Evolutionary conservation across 2,888 invertebrate genomes (phyloP), one percentile per base, ranked within the genome.

Genomic region (Orthonevra nobilis): DNA sequence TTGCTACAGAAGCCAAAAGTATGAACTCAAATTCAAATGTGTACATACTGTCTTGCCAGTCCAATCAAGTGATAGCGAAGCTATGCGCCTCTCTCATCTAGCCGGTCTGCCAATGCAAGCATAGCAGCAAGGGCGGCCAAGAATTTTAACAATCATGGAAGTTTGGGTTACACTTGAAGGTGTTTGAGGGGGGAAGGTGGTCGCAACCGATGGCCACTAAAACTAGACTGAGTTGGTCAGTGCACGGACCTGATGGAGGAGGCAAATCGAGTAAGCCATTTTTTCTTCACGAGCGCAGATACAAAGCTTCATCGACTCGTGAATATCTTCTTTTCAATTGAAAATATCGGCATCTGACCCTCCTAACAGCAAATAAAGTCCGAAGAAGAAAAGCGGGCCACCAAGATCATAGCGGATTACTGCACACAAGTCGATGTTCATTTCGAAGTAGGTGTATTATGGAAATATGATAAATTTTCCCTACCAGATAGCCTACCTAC

Each of bases 241-340:
- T 48, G 0, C 38, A 60, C 4, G 46, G 60, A 12, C 58, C 42
- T 4, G 23, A 23, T 23, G 23, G 5, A 4, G 3, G 23, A 3
- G 34, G 23, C 44, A 14, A n/a, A 44, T 1, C 3, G 3, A 23
- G 5, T 14, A 14, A 23, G 3, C 5, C 5, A 5, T 23, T 23
- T 3, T 5, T 4, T 5, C 23, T 23, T 3, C 23, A 23, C 23
- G n/a, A 50, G 34, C 12, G 14, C 42, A 9, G 42, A 58, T 15
- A 42, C 12, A 6, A 30, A 58, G 19, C 58, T 56, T 10, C 30
- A 56, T 20, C 42, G 42, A 42, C 32, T 44, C 23, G 44, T 60
- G 10, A 34, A 23, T 15, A 23, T 23, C 5, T 23, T 20, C 10
- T 44, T 60, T 23, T 60, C 58, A 10, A 26, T 54, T 6, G 28